Percentiles rank a stretch among this genome's conserved stretches.
Evolutionary conservation across 2,113 vertebrate species (phyloP).

Genomic region (Vanacampus margaritifer): DNA sequence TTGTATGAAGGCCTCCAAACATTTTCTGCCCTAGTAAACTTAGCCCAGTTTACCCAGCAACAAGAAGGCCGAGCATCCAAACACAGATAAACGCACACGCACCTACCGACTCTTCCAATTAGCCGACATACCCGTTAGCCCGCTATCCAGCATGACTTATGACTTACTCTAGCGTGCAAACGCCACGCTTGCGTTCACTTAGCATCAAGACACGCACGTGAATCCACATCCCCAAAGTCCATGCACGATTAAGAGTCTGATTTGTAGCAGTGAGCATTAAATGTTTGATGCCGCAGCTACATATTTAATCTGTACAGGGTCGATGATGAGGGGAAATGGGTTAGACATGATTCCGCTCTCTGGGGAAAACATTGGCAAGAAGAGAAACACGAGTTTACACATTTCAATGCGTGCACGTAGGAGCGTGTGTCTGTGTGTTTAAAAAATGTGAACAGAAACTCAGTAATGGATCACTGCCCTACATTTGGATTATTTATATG

Average conservation of each 20-base stretch:
- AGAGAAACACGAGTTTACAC: conserved; percentile 26
- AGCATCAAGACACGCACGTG: conserved; percentile 41
- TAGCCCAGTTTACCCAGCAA: conserved; percentile 58
- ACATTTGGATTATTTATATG: conserved; percentile 3
- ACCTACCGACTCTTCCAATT: conserved; percentile 38
- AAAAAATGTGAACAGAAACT: conserved; percentile 8
- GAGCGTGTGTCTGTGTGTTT: neutral
- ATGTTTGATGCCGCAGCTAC: conserved; percentile 59
- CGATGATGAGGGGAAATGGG: conserved; percentile 52
- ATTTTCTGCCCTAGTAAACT: conserved; percentile 77
- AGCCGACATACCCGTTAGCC: conserved; percentile 8
- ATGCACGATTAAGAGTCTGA: conserved; percentile 38
- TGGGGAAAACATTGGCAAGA: conserved; percentile 23
- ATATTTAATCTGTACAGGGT: conserved; percentile 55
- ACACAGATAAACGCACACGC: conserved; percentile 13
- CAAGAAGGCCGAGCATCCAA: conserved; percentile 48
- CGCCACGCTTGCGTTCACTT: conserved; percentile 33
- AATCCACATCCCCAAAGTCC: conserved; percentile 22
- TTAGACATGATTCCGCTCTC: conserved; percentile 47
- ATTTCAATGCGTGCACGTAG: conserved; percentile 3
- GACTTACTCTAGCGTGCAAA: conserved; percentile 41
- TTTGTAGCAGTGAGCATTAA: conserved; percentile 49
- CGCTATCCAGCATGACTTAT: conserved; percentile 16
- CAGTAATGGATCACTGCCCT: neutral
- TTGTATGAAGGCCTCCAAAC: conserved; percentile 54